A percentile compares a stretch with the other conserved stretches of the same genome.
Evolutionary conservation across 2,888 invertebrate genomes (phyloP).

Genomic region (Charanyca ferruginea): DNA sequence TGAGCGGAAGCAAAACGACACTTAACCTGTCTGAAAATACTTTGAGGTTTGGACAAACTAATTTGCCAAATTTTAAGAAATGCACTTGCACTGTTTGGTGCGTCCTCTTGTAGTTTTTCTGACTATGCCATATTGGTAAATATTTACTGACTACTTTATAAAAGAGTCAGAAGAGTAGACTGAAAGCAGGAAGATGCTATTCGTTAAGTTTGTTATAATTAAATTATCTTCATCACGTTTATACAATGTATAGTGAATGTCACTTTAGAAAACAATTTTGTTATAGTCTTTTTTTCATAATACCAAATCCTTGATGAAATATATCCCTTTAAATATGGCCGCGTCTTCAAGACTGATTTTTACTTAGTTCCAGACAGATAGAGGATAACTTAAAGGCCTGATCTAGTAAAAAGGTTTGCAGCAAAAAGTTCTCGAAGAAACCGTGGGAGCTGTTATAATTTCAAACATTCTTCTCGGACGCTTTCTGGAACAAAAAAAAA

Average conservation of each 20-base stretch:
- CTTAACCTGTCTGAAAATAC: neutral
- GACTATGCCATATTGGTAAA: no score
- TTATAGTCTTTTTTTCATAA: neutral
- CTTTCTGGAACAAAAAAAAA: constrained; percentile 28
- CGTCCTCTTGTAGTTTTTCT: neutral
- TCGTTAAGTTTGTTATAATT: no score
- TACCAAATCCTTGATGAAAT: neutral
- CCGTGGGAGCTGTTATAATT: constrained; percentile 33
- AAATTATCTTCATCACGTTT: no score
- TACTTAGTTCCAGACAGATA: constrained; percentile 37
- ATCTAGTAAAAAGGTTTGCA: constrained; percentile 44
- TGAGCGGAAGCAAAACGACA: neutral
- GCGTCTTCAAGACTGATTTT: constrained; percentile 16
- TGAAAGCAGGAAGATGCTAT: no score
- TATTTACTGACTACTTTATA: no score
- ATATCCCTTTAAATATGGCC: constrained; percentile 7
- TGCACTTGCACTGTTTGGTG: neutral
- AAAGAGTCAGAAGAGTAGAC: no score
- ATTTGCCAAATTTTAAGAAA: neutral
- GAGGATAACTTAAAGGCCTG: constrained; percentile 39
- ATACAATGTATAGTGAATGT: no score
- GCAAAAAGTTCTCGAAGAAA: constrained; percentile 41
- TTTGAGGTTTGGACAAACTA: neutral
- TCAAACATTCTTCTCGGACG: constrained; percentile 29
- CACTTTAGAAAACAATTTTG: neutral